Percentiles rank a stretch among this genome's conserved stretches.
These are phyloP conservation scores for Cyphomyrmex costatus DNA, from an alignment of 1,140 invertebrate species.

Conservation along the genomic window DNA sequence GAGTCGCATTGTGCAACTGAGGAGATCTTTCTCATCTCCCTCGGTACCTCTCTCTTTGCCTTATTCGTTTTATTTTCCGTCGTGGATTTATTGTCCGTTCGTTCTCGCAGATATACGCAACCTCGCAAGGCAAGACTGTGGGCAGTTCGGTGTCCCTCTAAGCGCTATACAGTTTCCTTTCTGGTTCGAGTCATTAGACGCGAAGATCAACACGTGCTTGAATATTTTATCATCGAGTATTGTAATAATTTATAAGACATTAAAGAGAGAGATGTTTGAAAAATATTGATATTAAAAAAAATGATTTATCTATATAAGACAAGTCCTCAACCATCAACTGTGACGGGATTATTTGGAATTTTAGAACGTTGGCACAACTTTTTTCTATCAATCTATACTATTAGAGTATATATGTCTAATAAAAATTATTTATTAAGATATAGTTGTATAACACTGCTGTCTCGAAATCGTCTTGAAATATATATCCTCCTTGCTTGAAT, in stretches of 20 bases:
- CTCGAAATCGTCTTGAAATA: constrained; percentile 8
- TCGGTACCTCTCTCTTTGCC: constrained; percentile 39
- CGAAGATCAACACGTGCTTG: not conserved
- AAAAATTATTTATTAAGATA: not conserved
- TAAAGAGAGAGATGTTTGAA: not conserved
- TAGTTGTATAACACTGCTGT: not conserved
- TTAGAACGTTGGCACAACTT: too few relatives aligned
- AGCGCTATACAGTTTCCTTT: constrained; percentile 53
- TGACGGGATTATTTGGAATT: too few relatives aligned
- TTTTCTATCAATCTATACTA: too few relatives aligned
- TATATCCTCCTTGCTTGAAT: not conserved
- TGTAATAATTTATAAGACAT: not conserved
- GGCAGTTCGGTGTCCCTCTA: constrained; percentile 62
- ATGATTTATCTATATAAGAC: not conserved
- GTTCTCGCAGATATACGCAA: constrained; percentile 67
- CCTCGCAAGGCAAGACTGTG: constrained; percentile 61
- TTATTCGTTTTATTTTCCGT: constrained; percentile 71
- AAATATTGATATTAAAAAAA: not conserved
- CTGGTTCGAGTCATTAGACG: constrained; percentile 1
- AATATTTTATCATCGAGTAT: not conserved
- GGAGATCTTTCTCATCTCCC: constrained; percentile 68
- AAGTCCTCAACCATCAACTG: too few relatives aligned
- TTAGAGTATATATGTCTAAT: not conserved
- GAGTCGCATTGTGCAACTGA: constrained; percentile 70
- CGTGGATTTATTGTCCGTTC: constrained; percentile 73